Conservation (phyloP, 2,113 vertebrate genomes). For the Lamprotornis superbus region DNA sequence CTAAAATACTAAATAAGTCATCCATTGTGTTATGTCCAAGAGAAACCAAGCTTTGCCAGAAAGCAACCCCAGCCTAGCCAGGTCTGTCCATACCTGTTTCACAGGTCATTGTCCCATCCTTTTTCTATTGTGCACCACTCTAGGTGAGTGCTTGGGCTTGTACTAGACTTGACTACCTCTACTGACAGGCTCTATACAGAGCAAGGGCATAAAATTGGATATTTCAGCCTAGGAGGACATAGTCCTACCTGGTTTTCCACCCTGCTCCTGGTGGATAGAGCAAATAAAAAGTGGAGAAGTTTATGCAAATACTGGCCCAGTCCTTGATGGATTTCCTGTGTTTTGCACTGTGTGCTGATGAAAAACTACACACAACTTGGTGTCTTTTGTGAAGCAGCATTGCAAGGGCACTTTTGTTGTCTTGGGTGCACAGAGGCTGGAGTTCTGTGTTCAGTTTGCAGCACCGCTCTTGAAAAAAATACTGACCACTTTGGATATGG, state of each 20-base stretch:
- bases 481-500: neutral
- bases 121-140: neutral
- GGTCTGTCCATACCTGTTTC: constrained; percentile 16
- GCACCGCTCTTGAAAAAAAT: neutral
- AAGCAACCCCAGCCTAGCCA: neutral
- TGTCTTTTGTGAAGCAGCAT: neutral
- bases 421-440: neutral
- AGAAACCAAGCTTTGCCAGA: neutral
- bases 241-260: neutral
- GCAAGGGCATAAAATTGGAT: neutral
- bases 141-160: neutral
- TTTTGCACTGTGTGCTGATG: neutral
- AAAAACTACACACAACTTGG: neutral
- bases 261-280: neutral
- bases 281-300: neutral
- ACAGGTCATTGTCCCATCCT: neutral
- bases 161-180: neutral
- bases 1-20: neutral
- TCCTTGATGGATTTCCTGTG: neutral
- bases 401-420: neutral
- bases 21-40: neutral
- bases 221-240: neutral
- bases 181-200: neutral
- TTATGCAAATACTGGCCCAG: neutral
- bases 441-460: neutral